phyloP scores from a whole-genome alignment of 2,113 vertebrate genomes.

The Scartelaos histophorus region DNA sequence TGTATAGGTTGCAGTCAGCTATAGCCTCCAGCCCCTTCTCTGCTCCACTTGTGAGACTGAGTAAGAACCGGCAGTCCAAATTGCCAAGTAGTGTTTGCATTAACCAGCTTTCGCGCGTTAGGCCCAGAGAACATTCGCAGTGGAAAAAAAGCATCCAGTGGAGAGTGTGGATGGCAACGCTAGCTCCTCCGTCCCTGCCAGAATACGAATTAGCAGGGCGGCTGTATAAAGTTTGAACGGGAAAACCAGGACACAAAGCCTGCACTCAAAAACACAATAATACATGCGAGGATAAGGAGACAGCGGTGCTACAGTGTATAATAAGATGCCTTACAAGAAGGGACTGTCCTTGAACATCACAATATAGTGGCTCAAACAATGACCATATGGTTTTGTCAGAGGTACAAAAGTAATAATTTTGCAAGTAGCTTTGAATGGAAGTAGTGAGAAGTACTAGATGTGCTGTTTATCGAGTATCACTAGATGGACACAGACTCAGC shows the following conservation, averaged over 20 bases:
- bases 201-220: slow-evolving; percentile 18
- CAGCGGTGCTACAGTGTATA: neutral
- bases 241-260: neutral
- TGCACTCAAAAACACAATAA: neutral
- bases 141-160: slow-evolving; percentile 17
- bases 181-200: neutral
- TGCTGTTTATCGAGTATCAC: too few species aligned
- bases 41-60: slow-evolving; percentile 19
- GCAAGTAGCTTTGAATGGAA: too few species aligned
- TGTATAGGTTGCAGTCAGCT: neutral
- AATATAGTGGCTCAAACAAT: neutral
- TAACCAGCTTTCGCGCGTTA: slow-evolving; percentile 35
- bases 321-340: neutral
- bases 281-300: neutral
- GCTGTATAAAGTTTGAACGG: neutral
- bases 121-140: slow-evolving; percentile 16
- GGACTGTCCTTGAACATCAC: slow-evolving; percentile 2
- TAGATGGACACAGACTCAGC: too few species aligned
- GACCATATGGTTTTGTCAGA: neutral
- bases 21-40: slow-evolving; percentile 17
- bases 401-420: neutral
- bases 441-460: too few species aligned
- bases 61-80: slow-evolving; percentile 21
- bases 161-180: slow-evolving; percentile 6
- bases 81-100: slow-evolving; percentile 44